Percentiles rank a stretch among this genome's conserved stretches.
Conservation (phyloP, 2,113 vertebrate species). For the Dermatemys mawii region DNA sequence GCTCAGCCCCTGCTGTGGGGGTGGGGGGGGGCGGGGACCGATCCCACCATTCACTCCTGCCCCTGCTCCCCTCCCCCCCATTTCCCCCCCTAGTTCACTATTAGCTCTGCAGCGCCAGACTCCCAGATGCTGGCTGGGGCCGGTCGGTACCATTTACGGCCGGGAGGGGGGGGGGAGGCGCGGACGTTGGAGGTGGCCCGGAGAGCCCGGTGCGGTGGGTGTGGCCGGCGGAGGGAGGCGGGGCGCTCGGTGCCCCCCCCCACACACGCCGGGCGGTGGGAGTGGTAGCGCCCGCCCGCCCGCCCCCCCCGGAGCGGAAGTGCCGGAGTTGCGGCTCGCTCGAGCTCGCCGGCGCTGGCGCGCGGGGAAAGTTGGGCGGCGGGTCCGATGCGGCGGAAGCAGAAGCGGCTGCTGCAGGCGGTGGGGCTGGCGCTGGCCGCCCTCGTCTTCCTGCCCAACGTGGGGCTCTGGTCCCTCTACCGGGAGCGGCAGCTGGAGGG, state of each 20-base stretch:
- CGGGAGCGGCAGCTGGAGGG: slow-evolving; percentile 88
- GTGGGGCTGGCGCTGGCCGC: slow-evolving; percentile 87
- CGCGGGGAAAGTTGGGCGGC: slow-evolving; percentile 62
- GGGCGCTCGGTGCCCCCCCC: neutral
- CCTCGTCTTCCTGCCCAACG: slow-evolving; percentile 93
- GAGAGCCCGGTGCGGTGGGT: accelerated
- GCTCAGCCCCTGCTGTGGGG: too few species aligned
- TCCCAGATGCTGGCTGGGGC: neutral
- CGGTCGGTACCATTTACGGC: neutral
- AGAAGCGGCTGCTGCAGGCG: slow-evolving; percentile 92
- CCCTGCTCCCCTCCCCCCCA: too few species aligned
- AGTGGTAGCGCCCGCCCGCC: slow-evolving; percentile 39
- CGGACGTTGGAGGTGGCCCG: too few species aligned
- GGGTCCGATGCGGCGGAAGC: slow-evolving; percentile 89
- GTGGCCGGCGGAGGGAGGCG: neutral
- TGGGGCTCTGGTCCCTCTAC: slow-evolving; percentile 94
- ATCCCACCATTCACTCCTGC: accelerated
- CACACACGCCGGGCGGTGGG: too few species aligned
- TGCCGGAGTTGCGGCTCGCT: slow-evolving; percentile 70
- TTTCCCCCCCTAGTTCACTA: accelerated
- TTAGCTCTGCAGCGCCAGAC: neutral
- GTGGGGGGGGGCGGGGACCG: too few species aligned
- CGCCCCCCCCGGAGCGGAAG: slow-evolving; percentile 78
- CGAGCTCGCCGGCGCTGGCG: slow-evolving; percentile 27
- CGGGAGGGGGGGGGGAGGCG: too few species aligned